These are phyloP conservation scores for Adelognathus sp. DNA, from an alignment of 2,888 invertebrate genomes.

Conservation along the genomic window DNA sequence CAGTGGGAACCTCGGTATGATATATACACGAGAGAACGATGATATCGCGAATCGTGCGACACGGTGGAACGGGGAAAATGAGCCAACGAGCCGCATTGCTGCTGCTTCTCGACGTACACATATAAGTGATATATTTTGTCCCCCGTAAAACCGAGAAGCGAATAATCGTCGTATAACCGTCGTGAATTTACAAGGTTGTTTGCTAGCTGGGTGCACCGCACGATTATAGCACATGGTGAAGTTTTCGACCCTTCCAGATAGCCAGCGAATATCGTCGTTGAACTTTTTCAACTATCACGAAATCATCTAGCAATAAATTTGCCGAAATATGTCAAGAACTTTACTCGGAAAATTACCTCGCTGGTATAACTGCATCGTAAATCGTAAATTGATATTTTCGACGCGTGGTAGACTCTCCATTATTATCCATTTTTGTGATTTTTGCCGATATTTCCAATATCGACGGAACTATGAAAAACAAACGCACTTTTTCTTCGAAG, in stretches of 20 bases:
- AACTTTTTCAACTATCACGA: slow-evolving; percentile 68
- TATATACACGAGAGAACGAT: slow-evolving; percentile 53
- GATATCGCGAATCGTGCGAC: slow-evolving; percentile 44
- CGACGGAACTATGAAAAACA: no score
- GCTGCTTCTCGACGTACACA: neutral
- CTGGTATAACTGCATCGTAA: neutral
- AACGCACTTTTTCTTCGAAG: no score
- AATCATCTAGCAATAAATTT: slow-evolving; percentile 65
- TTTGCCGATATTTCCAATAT: neutral
- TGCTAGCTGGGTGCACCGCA: slow-evolving; percentile 63
- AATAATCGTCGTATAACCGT: slow-evolving; percentile 56
- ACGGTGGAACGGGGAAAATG: slow-evolving; percentile 33
- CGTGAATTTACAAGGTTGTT: slow-evolving; percentile 74
- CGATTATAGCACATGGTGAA: slow-evolving; percentile 71
- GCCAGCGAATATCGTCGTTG: slow-evolving; percentile 24
- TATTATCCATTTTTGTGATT: no score
- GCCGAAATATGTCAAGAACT: slow-evolving; percentile 1
- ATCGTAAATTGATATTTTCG: neutral
- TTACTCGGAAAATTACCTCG: neutral
- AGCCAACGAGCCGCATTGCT: slow-evolving; percentile 21
- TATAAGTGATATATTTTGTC: slow-evolving; percentile 40
- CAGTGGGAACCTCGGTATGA: slow-evolving; percentile 44
- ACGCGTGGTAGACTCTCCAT: neutral
- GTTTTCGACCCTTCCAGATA: slow-evolving; percentile 60
- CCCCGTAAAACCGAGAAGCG: slow-evolving; percentile 41